Percentiles rank a stretch among this genome's conserved stretches.
These are phyloP conservation scores for Paramuricea clavata DNA, from an alignment of 92 coral and sea anemone species.

Conservation along the genomic window DNA sequence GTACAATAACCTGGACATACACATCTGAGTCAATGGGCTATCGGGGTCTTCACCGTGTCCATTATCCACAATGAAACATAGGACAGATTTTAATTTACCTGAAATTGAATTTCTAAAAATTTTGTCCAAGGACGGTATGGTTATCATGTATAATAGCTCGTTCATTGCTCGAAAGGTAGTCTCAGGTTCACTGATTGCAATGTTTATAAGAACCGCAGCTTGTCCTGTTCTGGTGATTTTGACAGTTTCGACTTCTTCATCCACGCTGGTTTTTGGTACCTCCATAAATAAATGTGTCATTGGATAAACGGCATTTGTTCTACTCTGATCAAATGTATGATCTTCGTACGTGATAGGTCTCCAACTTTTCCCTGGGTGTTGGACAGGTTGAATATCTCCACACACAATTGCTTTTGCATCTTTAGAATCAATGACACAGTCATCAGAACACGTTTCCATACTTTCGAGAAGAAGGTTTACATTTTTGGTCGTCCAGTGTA, in stretches of 20 bases:
- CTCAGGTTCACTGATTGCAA: too few species aligned
- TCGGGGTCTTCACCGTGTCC: too few species aligned
- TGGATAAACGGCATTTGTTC: conserved; percentile 31
- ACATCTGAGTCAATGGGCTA: too few species aligned
- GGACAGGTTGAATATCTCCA: conserved; percentile 71
- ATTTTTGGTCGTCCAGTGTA: conserved; percentile 65
- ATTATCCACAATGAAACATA: too few species aligned
- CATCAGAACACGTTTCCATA: background rate
- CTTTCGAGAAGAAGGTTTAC: conserved; percentile 56
- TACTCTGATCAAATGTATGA: conserved; percentile 39
- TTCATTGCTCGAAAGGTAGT: too few species aligned
- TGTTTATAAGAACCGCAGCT: conserved; percentile 55
- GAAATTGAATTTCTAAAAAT: too few species aligned
- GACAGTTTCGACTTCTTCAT: background rate
- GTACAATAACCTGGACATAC: too few species aligned
- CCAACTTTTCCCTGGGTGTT: conserved; percentile 34
- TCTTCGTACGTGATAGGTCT: conserved; percentile 24
- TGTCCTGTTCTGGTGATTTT: conserved; percentile 65
- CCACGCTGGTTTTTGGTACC: background rate
- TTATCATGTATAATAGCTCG: too few species aligned
- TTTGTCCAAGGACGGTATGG: too few species aligned
- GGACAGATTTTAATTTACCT: too few species aligned
- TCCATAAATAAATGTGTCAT: conserved; percentile 21
- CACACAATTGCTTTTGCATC: conserved; percentile 72
- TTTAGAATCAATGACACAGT: conserved; percentile 58